Evolutionary conservation across 2,888 invertebrate genomes (phyloP), one percentile per base, ranked within the genome.

Genomic region (Drosophila pegasa): DNA sequence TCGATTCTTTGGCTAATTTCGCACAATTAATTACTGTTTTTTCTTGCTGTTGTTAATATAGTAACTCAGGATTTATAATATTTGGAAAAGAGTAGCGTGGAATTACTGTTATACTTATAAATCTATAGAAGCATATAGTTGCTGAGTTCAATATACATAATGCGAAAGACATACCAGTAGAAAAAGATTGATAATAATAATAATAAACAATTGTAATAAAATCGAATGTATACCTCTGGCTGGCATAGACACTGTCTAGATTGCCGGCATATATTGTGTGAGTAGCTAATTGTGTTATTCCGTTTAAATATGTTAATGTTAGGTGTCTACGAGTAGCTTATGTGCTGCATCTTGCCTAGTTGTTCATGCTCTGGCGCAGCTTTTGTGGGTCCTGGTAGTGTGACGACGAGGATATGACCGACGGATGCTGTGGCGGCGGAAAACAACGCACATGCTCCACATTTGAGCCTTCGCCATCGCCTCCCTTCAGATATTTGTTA

Each of bases 371-470:
- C 79, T 93, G 94, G 65, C 94, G 90, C 71, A 94, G 87, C 90
- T 94, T 94, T 88, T 94, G 93, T 88, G 95, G 93, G 87, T 94
- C 94, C 86, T 95, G 94, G 88, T 94, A 94, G 86, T 94, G 93
- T 62, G 93, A 89, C 94, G 93, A 54, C 60, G 93, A 89, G 94
- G 93, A 55, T 74, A 92, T 91, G 76, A 92, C 89, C 51, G 95
- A 94, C 29, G 96, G 96, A 93, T 96, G 96, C 79, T 97, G 95
- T 7, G 99, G 99, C 29, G 99, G 98, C 60, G 98, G 98, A 93
- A 98, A 99, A 93, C 99, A 99, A 38, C 98, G 94, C 14, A 99
- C 98, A 91, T 99, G 98, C 91, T 99, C 99, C 16, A 98, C 98
- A 47, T 98, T 98, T 43, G 96, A 95, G 10, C 94, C 94, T 70